These are phyloP conservation scores for Neogobius melanostomus DNA, from an alignment of 2,113 vertebrate species.

Conservation along the genomic window DNA sequence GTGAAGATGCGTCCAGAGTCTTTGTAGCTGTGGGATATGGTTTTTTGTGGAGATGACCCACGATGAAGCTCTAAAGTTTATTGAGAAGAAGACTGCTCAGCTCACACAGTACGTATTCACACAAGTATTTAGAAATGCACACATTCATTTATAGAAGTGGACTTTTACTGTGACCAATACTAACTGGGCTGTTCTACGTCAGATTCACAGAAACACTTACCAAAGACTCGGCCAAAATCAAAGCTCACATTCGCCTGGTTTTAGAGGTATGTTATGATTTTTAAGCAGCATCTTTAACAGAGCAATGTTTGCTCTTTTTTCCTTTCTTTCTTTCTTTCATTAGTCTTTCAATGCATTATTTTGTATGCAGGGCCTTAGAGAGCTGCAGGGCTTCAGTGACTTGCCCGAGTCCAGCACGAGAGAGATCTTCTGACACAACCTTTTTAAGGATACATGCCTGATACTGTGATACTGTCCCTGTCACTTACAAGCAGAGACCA, in stretches of 20 bases:
- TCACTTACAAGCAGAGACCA: too few species aligned
- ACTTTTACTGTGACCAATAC: constrained; percentile 2
- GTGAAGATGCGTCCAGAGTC: constrained; percentile 83
- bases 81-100: constrained; percentile 85
- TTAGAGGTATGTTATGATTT: constrained; percentile 77
- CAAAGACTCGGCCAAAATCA: constrained; percentile 88
- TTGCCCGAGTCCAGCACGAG: constrained; percentile 57
- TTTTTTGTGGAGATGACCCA: constrained; percentile 88
- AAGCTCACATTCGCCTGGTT: constrained; percentile 88
- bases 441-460: too few species aligned
- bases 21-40: constrained; percentile 84
- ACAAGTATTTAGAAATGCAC: too few species aligned
- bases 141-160: neutral
- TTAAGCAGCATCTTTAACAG: too few species aligned
- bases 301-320: too few species aligned
- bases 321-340: too few species aligned
- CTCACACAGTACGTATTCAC: constrained; percentile 79
- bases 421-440: constrained; percentile 47
- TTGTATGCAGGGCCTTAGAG: constrained; percentile 45
- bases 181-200: constrained; percentile 30
- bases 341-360: too few species aligned
- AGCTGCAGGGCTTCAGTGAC: constrained; percentile 82
- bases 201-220: constrained; percentile 84
- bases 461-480: too few species aligned
- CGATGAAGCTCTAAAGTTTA: constrained; percentile 84